Conservation (phyloP, 2,113 vertebrate species). For the Rhipidura dahli region DNA sequence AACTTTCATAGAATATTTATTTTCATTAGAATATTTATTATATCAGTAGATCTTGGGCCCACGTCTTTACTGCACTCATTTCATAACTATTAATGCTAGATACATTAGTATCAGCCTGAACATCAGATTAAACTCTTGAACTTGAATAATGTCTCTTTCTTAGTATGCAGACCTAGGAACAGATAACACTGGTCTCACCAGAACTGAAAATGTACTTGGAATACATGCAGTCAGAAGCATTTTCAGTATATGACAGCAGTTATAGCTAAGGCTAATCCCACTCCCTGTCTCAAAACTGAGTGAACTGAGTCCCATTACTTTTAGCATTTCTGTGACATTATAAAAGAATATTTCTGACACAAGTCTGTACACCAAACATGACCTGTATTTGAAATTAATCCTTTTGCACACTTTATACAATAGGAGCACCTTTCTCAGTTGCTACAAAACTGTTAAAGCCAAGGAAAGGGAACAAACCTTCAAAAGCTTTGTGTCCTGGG, state of each 20-base stretch:
- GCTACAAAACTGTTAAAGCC: background rate
- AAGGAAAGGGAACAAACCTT: background rate
- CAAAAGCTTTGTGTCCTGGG: background rate
- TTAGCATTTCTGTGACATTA: background rate
- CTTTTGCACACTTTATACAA: slow-evolving; percentile 19
- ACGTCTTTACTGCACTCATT: background rate
- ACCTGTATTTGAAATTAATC: slow-evolving; percentile 51
- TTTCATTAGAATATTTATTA: background rate
- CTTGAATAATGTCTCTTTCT: background rate
- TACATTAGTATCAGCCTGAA: background rate
- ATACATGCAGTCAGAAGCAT: background rate
- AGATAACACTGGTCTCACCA: background rate
- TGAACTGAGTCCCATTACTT: background rate
- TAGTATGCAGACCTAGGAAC: slow-evolving; percentile 31
- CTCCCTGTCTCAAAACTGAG: background rate
- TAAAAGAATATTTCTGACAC: background rate
- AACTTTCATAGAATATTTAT: background rate
- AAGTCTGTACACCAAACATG: background rate
- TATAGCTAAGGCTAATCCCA: background rate
- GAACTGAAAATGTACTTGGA: slow-evolving; percentile 36
- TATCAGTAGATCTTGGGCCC: background rate
- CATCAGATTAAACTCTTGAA: background rate
- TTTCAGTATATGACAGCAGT: background rate
- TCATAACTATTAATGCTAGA: background rate
- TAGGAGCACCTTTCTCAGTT: slow-evolving; percentile 7